Evolutionary conservation across 2,113 vertebrate species (phyloP), one percentile per base, ranked within the genome.

Genomic region (Argyrosomus japonicus): DNA sequence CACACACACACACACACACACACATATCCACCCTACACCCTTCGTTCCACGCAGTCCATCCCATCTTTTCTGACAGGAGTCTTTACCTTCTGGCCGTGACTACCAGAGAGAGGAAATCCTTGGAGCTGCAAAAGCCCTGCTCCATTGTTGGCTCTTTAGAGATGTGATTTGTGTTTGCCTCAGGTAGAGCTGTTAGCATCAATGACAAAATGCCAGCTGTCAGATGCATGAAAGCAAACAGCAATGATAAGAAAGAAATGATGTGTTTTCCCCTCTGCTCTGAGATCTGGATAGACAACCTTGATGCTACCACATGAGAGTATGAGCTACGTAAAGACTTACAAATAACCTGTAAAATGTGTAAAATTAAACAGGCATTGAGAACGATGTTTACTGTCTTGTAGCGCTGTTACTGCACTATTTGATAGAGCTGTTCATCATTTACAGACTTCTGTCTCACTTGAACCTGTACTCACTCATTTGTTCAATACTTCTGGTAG

Each of bases 131-230:
- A 75, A 71, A 82, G 69, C 56, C 68, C 14, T 25, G 10, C 48
- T 80, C 62, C n/a, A 62, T 72, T 82, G 64, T 75, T 19, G 27
- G 67, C 72, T 68, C 27, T 77, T 79, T 11, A 48, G 21, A 67
- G 61, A 69, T 48, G 58, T 54, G 68, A 32, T 71, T 64, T 71
- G 45, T 69, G 32, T 67, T 72, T 71, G 17, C 54, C 48, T 75
- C 58, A 23, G 69, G 54, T 78, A 40, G 48, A 67, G 32, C 54
- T 75, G 67, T 84, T 68, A 75, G 74, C 69, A 58, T 81, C 72
- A 48, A 6, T 78, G 62, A 80, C 67, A 56, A 82, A 77, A 82
- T 75, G 78, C 40, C 60, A 57, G 51, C 69, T 85, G 70, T 63
- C 63, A 73, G 32, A 43, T 40, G 27, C 43, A 73, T 63, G 68